These are phyloP conservation scores for Mizuhopecten yessoensis DNA, from an alignment of 1,140 invertebrate genomes.

Conservation along the genomic window DNA sequence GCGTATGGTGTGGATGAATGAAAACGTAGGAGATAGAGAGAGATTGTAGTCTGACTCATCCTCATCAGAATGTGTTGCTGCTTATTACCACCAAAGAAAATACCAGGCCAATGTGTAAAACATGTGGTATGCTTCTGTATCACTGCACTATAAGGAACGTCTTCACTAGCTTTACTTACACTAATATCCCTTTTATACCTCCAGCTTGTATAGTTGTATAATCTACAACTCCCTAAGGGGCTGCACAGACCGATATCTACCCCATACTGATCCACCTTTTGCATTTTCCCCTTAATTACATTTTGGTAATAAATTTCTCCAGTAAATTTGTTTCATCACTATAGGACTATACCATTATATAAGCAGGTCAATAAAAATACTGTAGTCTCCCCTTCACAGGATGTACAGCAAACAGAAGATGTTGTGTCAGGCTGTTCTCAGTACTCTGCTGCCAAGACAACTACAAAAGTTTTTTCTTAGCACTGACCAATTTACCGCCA, in stretches of 20 bases:
- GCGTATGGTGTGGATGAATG: constrained; percentile 6
- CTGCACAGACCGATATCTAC: neutral
- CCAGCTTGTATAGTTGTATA: neutral
- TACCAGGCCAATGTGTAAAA: constrained; percentile 38
- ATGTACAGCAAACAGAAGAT: neutral
- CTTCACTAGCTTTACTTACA: neutral
- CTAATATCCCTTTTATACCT: neutral
- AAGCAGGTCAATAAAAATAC: constrained; percentile 15
- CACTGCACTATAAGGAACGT: constrained; percentile 10
- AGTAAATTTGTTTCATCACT: neutral
- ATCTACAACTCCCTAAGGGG: neutral
- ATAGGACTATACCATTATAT: neutral
- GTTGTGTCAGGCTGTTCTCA: neutral
- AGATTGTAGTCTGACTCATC: constrained; percentile 13
- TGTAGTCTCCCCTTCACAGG: neutral
- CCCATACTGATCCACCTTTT: neutral
- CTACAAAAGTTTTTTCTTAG: neutral
- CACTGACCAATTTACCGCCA: constrained; percentile 3
- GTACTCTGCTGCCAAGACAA: neutral
- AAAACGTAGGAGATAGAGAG: constrained; percentile 33
- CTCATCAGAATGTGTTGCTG: constrained; percentile 32
- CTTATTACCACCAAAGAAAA: constrained; percentile 17
- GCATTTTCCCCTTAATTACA: too few species aligned
- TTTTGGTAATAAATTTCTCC: neutral
- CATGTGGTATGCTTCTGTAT: constrained; percentile 33